Conservation (phyloP, 1,140 invertebrate genomes). For the Portunus trituberculatus region DNA sequence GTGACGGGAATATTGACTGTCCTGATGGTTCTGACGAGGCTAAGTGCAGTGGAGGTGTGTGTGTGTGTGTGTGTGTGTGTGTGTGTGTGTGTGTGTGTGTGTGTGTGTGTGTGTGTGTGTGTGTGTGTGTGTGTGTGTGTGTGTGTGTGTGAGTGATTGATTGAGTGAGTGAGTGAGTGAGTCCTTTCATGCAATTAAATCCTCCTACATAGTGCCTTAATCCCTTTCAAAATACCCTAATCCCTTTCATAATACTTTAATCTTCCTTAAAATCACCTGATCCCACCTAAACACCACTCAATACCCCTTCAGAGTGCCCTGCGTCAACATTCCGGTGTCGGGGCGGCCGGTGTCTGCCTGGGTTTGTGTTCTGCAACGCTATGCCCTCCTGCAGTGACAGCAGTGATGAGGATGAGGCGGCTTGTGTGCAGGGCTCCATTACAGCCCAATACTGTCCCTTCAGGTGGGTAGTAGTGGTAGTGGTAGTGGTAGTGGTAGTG, state of each 20-base stretch:
- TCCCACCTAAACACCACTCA: too few relatives aligned
- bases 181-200: too few relatives aligned
- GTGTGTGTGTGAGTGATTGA: too few relatives aligned
- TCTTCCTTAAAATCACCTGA: too few relatives aligned
- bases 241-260: too few relatives aligned
- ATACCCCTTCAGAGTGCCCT: slow-evolving; percentile 83
- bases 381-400: slow-evolving; percentile 91
- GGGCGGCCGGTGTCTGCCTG: slow-evolving; percentile 91
- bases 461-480: slow-evolving; percentile 75
- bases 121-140: too few relatives aligned
- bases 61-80: background rate
- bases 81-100: background rate
- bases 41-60: slow-evolving; percentile 83
- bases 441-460: slow-evolving; percentile 78
- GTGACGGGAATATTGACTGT: slow-evolving; percentile 90
- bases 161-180: too few relatives aligned
- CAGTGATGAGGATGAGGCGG: slow-evolving; percentile 89
- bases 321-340: slow-evolving; percentile 89
- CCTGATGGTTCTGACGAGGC: slow-evolving; percentile 90
- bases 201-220: too few relatives aligned
- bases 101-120: too few relatives aligned
- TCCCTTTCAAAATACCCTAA: too few relatives aligned
- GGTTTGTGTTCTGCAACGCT: slow-evolving; percentile 94
- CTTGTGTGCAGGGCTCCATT: slow-evolving; percentile 83
- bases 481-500: too few relatives aligned